Base-by-base conservation (phyloP, 2,113 vertebrate genomes). In the Plestiodon gilberti region DNA sequence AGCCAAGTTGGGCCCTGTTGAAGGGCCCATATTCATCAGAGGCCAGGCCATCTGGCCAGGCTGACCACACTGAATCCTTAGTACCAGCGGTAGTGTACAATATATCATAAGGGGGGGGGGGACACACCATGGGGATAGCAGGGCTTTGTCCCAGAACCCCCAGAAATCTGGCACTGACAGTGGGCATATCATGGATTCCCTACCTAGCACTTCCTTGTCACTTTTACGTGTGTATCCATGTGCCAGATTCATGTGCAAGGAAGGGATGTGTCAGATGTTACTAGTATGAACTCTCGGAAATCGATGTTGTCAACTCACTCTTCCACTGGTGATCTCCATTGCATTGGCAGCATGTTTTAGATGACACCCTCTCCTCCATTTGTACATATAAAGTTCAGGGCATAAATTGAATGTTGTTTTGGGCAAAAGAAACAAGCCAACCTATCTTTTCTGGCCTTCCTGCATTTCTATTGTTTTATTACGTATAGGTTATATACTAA, bases 301-400 rank as follows among this genome's bases (percentile, higher is more conserved):
- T 5, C 22, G 64, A 18, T 65, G 38, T 23, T 13, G 38, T 30
- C 7, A 73, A 30, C 11, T 55, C 25, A 82, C 20, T 6, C 22
- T 64, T 79, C 78, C 79, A 48, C n/a, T 82, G 20, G 81, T n/a
- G n/a, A n/a, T 20, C 25, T 48, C 38, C 82, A 75, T 48, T 43
- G 70, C 69, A 73, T 22, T 79, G 55, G 40, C 65, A 76, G n/a
- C 5, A 20, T n/a, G 28, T 62, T 83, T 75, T n/a, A 83, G 70
- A 35, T 75, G 82, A 64, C 55, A 61, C 11, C 59, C 9, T 22
- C 70, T 62, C 67, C 33, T 48, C 62, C 15, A 52, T 86, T 93
- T 93, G 64, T 86, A 89, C 89, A 86, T 89, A 89, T 87, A 88
- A 79, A 87, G 86, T 86, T 91, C 75, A n/a, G 83, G 90, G 80